These are phyloP conservation scores for Apocheima hispidaria DNA, from an alignment of 2,888 invertebrate genomes.

Conservation along the genomic window DNA sequence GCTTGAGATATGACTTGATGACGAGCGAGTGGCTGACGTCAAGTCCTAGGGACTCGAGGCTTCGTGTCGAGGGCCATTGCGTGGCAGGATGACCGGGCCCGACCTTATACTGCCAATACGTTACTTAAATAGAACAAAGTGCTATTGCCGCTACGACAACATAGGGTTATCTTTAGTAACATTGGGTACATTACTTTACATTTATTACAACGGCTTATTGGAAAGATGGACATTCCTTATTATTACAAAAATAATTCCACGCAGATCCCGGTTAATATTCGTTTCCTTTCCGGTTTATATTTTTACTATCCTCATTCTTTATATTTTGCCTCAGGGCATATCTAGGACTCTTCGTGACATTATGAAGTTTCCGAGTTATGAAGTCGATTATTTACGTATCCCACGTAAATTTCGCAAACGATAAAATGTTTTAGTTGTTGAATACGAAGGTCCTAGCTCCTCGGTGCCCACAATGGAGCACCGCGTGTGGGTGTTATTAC, in stretches of 20 bases:
- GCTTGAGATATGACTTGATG: conserved; percentile 31
- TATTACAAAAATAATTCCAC: conserved; percentile 32
- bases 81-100: conserved; percentile 45
- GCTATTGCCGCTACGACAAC: conserved; percentile 10
- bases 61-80: conserved; percentile 45
- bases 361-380: conserved; percentile 13
- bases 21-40: conserved; percentile 53
- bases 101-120: conserved; percentile 30
- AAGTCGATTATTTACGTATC: conserved; percentile 20
- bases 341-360: conserved; percentile 1
- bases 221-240: conserved; percentile 11
- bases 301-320: not conserved
- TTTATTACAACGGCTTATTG: no score
- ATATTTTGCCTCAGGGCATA: not conserved
- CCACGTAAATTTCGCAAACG: conserved; percentile 18
- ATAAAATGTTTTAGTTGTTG: conserved; percentile 12
- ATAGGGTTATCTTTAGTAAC: conserved; percentile 6
- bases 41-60: conserved; percentile 38
- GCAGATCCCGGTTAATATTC: conserved; percentile 1
- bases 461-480: conserved; percentile 35
- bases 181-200: no score
- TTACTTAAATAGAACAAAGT: conserved; percentile 27
- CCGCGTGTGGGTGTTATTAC: conserved; percentile 68
- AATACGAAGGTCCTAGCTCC: conserved; percentile 16
- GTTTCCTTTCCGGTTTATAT: no score